These are phyloP conservation scores for Drosophila diplacantha DNA, from an alignment of 2,888 invertebrate species.

Conservation along the genomic window DNA sequence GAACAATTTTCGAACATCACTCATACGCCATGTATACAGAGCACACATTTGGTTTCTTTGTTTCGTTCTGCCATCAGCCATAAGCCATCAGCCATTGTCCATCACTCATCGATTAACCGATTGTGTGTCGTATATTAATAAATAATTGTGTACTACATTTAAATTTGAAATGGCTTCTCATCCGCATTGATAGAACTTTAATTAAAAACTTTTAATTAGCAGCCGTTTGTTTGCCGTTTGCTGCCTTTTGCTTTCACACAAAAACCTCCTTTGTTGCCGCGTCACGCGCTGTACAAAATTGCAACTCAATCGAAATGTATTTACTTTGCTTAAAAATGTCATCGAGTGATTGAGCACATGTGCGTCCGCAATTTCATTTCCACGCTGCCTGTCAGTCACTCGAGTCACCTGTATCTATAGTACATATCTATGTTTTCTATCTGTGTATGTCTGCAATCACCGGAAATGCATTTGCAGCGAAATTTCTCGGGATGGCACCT, in stretches of 20 bases:
- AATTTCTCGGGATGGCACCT: neutral
- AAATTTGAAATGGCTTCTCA: constrained; percentile 20
- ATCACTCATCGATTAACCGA: constrained; percentile 11
- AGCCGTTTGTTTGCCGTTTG: constrained; percentile 42
- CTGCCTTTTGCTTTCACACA: constrained; percentile 30
- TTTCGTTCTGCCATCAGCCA: constrained; percentile 5
- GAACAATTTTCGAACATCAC: constrained; percentile 46
- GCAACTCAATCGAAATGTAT: constrained; percentile 25
- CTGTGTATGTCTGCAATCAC: constrained; percentile 20
- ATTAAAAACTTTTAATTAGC: constrained; percentile 38
- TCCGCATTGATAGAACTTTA: constrained; percentile 30
- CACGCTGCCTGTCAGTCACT: constrained; percentile 28
- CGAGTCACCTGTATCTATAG: neutral
- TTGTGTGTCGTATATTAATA: constrained; percentile 15
- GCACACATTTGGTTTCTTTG: constrained; percentile 17
- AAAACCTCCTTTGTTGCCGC: constrained; percentile 45
- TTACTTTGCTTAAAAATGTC: constrained; percentile 35
- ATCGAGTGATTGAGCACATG: constrained; percentile 30
- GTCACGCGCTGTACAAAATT: constrained; percentile 49
- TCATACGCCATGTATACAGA: constrained; percentile 59
- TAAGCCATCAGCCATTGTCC: constrained; percentile 14
- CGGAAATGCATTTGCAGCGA: constrained; percentile 22
- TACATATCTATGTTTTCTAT: constrained; percentile 2
- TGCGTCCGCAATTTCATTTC: constrained; percentile 22
- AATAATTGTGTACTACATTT: constrained; percentile 25